Evolutionary conservation across 2,797 vertebrate species (phyloP), one percentile per base, ranked within the genome.

Genomic region (Selene dorsalis): DNA sequence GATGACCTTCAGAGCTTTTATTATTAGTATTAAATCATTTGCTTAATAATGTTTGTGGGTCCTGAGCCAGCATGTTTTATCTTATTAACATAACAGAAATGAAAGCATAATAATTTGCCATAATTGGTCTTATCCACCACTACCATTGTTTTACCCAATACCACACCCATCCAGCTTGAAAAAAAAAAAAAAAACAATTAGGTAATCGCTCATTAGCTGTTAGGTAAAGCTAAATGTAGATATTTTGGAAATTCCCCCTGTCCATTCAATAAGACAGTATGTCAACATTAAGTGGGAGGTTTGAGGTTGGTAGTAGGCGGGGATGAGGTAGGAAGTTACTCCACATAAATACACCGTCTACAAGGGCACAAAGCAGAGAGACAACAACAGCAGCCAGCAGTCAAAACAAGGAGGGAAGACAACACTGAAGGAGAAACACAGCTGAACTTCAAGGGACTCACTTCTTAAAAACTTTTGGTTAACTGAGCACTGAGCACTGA

Each of bases 291-390:
- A 73, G 87, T 89, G 89, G 93, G 92, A 91, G 93, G 87, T 80
- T 45, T 93, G 85, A 86, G 89, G 91, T 91, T 84, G 64, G 73
- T 59, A 67, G 85, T 79, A 74, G 89, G 89, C 62, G 88, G 82
- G 87, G 74, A 47, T 35, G 59, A 87, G 77, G 83, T 83, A 94
- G 94, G 87, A 79, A 69, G n/a, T 66, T 64, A 43, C 16, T 7
- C 57, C 85, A 86, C 78, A 94, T 96, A 96, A 93, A 96, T 95
- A 93, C 88, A 74, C 69, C 87, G 47, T 77, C 84, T 82, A 83
- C 83, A 70, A 81, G 66, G n/a, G 22, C 74, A 89, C 67, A 90
- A 56, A 64, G 47, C 69, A 83, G 75, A 58, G 24, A 71, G 80
- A 62, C 79, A 81, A 85, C 69, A 71, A 85, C 81, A 89, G 72